phyloP scores from a whole-genome alignment of 92 coral and sea anemone genomes.

The Phenganax subtilis region DNA sequence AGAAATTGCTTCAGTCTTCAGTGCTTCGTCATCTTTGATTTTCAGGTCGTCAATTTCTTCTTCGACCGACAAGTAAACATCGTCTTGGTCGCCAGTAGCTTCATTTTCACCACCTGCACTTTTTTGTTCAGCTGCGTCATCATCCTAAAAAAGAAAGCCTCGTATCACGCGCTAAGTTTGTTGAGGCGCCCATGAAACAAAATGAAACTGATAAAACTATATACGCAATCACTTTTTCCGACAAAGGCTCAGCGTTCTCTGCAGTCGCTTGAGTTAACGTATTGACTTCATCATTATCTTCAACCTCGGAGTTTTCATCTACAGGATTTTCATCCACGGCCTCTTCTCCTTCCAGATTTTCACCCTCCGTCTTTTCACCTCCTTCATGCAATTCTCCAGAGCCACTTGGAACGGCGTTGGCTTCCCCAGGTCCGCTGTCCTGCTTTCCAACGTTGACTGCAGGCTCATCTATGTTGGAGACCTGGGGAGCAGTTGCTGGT shows the following conservation, averaged over 20 bases:
- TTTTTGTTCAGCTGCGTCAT: background rate
- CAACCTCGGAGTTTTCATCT: background rate
- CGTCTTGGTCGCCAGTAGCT: background rate
- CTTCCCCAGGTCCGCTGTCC: background rate
- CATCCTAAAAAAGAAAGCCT: background rate
- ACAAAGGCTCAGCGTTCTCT: background rate
- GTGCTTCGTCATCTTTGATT: background rate
- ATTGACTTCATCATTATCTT: background rate
- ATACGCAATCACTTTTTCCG: background rate
- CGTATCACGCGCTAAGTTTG: background rate
- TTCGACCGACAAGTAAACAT: background rate
- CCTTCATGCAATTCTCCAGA: background rate
- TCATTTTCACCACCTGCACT: background rate
- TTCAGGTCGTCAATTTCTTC: background rate
- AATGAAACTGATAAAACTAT: no score
- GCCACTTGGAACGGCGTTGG: background rate
- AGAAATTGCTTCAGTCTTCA: background rate
- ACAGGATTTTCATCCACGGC: conserved; percentile 9
- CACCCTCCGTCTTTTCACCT: background rate
- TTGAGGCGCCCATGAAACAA: background rate
- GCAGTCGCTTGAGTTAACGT: background rate
- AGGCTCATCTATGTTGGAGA: conserved; percentile 3
- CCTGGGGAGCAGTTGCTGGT: conserved; percentile 10
- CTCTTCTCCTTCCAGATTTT: background rate
- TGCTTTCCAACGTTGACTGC: background rate